Percentiles rank a stretch among this genome's conserved stretches.
Conservation (phyloP, 1,140 invertebrate species). For the Notospermus geniculatus region DNA sequence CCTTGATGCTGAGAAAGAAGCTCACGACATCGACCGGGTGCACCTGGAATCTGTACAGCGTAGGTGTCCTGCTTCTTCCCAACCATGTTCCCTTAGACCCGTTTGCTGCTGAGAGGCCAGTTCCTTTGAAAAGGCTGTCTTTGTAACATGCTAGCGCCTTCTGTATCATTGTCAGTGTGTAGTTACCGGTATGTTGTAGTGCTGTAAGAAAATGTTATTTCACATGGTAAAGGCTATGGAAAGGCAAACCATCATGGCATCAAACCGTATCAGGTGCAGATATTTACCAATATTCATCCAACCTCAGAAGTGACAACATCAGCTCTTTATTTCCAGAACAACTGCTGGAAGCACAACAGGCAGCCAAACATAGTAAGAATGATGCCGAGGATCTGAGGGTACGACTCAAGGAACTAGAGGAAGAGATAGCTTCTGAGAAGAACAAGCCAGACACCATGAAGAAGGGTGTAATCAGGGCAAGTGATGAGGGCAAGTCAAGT, state of each 20-base stretch:
- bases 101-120: too few species aligned
- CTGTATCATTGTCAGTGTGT: too few species aligned
- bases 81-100: too few species aligned
- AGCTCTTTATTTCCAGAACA: constrained; percentile 28
- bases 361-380: constrained; percentile 47
- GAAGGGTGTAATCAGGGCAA: background rate
- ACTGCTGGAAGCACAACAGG: constrained; percentile 39
- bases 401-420: background rate
- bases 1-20: constrained; percentile 35
- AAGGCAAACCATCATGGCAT: too few species aligned
- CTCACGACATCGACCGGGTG: constrained; percentile 32
- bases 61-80: constrained; percentile 23
- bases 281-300: too few species aligned
- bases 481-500: background rate
- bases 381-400: constrained; percentile 43
- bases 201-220: too few species aligned
- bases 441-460: constrained; percentile 10
- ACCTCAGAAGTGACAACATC: too few species aligned
- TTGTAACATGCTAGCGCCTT: too few species aligned
- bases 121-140: too few species aligned
- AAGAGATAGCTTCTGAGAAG: constrained; percentile 24
- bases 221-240: too few species aligned
- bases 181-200: too few species aligned
- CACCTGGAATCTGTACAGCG: constrained; percentile 39
- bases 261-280: too few species aligned